Evolutionary conservation across 1,140 invertebrate species (phyloP), one percentile per base, ranked within the genome.

Genomic region (Drosophila kepulauana): DNA sequence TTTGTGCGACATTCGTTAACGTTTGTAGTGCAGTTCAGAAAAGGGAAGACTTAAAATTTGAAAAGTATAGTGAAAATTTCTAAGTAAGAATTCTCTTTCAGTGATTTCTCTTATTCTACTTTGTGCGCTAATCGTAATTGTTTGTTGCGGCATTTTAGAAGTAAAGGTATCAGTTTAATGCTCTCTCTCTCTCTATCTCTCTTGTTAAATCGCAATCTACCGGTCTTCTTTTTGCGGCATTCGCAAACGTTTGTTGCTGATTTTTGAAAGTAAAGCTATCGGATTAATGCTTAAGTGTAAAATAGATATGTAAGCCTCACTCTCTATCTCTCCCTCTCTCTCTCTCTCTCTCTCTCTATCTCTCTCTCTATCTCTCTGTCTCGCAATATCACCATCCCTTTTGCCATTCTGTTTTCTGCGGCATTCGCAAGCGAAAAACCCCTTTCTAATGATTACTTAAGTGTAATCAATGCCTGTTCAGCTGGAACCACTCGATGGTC

Each of bases 401-500:
- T 35, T 7, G 1, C 28, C 13, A 11, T 25, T 57, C 10, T n/a
- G 13, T 10, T 57, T 43, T 57, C 1, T 25, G 15, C 16, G 15
- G 15, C 5, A 20, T 57, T 57, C 54, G 33, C 25, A 57, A 41
- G 38, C 15, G 33, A 10, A 8, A 43, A 13, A 43, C n/a, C n/a
- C 41, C 13, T 43, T 43, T 43, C 33, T 5, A 57, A 57, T 10
- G 52, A 35, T 33, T 49, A 38, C 15, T 49, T 49, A 7, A 13
- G n/a, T 15, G n/a, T 33, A 35, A 13, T 16, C 30, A 3, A 8
- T 15, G 13, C 51, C 41, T 13, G 2, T 35, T 48, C 46, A 48
- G 16, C 20, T 25, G 46, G 16, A 48, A 48, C n/a, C 54, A 56
- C 35, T 58, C 56, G 38, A 61, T 48, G 15, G 48, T 49, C 48